Evolutionary conservation across 2,888 invertebrate genomes (phyloP), one percentile per base, ranked within the genome.

Genomic region (Dione juno): DNA sequence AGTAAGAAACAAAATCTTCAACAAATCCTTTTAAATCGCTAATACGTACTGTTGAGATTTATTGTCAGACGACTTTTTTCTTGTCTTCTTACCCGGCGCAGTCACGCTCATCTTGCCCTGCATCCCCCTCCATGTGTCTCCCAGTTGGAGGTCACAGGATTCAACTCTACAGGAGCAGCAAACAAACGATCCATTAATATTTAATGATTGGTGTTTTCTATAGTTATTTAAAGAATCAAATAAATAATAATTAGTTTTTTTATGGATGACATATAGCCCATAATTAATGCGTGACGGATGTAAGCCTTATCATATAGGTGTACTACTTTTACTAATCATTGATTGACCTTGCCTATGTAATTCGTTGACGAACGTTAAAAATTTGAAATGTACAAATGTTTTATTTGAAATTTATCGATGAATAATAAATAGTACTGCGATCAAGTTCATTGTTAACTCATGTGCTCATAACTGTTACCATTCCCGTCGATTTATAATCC

Each of bases 31-130:
- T 84, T 81, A 50, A 86, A 85, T 84, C 88, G 84, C 85, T 86
- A 81, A 89, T 91, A 93, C 93, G 89, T 92, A 94, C 90, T 95
- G 94, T 93, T 95, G 95, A 82, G 95, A 94, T 93, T 95, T 95
- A 88, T 94, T 94, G 89, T 96, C 95, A 83, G 91, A 94, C 93
- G 91, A 94, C 93, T 95, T 95, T 93, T 95, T 95, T 85, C 95
- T 94, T 89, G 95, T 95, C 93, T 95, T 95, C 90, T 94, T 94
- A 90, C 92, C 94, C 87, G 94, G 90, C 89, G 94, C 92, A 88
- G 94, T 95, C 94, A 95, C 95, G 95, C 96, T 96, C 96, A 96
- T 96, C 95, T 96, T 96, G 95, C 95, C 95, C 96, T 96, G 96
- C 94, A 95, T 94, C 94, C 96, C 96, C 95, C 96, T 96, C 94